Evolutionary conservation across 1,140 invertebrate genomes (phyloP).

Genomic region (Copidosoma floridanum): DNA sequence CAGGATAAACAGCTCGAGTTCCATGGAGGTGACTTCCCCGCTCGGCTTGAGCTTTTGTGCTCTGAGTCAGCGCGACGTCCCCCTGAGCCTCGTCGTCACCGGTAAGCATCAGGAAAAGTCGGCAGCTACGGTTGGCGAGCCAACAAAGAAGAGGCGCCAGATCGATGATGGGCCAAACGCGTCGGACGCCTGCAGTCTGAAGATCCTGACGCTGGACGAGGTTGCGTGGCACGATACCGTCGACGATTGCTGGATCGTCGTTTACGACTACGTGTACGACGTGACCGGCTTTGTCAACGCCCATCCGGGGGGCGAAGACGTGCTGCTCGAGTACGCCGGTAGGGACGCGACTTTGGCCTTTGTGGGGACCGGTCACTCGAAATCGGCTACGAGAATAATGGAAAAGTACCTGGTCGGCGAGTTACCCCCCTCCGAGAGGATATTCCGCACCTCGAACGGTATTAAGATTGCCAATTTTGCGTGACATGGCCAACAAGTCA

Average conservation of each 20-base stretch:
- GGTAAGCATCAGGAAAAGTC: not conserved
- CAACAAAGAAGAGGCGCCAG: not conserved
- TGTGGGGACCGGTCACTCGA: conserved; percentile 75
- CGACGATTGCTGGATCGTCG: conserved; percentile 69
- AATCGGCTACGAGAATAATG: conserved; percentile 61
- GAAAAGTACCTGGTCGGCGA: conserved; percentile 71
- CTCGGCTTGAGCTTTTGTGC: not conserved
- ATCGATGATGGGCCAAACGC: not conserved
- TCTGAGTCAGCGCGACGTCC: not conserved
- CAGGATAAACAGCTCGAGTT: not conserved
- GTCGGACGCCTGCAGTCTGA: not conserved
- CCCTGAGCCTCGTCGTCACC: not conserved
- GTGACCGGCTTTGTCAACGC: conserved; percentile 70
- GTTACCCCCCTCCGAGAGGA: conserved; percentile 66
- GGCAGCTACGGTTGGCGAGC: not conserved
- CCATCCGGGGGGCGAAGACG: conserved; percentile 84
- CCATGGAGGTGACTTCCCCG: not conserved
- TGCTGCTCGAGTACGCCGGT: conserved; percentile 83
- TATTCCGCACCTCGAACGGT: conserved; percentile 62
- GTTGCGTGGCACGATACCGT: conserved; percentile 65
- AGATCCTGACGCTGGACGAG: conserved; percentile 62
- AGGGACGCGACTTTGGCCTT: conserved; percentile 83
- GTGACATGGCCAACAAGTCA: too few relatives aligned
- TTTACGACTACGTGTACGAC: conserved; percentile 75
- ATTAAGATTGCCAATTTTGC: conserved; percentile 38